Percentiles rank a stretch among this genome's conserved stretches.
These are phyloP conservation scores for Microcebus lehilahytsara DNA, from an alignment of 2,113 vertebrate species.

Conservation along the genomic window DNA sequence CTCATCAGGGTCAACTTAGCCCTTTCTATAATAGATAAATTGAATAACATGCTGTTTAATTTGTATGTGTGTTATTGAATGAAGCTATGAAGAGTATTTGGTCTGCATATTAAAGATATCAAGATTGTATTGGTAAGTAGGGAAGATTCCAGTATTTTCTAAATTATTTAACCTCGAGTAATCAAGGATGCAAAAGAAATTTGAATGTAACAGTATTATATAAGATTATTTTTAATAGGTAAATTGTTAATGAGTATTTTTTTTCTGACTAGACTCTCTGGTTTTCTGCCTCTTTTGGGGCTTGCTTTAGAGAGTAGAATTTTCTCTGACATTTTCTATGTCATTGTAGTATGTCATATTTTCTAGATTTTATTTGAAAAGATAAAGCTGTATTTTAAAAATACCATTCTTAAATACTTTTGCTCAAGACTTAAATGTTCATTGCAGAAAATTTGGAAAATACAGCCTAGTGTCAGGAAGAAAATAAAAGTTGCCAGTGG, in stretches of 20 bases:
- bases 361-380: conserved; percentile 49
- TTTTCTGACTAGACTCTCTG: not conserved
- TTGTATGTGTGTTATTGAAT: conserved; percentile 69
- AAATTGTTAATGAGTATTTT: conserved; percentile 10
- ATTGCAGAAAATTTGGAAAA: conserved; percentile 47
- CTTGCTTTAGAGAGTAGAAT: conserved; percentile 36
- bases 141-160: conserved; percentile 19
- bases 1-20: conserved; percentile 70
- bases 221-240: conserved; percentile 35
- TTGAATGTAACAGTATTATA: not conserved
- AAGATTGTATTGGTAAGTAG: conserved; percentile 33
- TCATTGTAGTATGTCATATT: not conserved
- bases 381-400: conserved; percentile 2
- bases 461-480: conserved; percentile 1
- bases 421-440: not conserved
- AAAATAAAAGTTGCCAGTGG: conserved; percentile 23
- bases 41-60: conserved; percentile 75
- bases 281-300: conserved; percentile 22
- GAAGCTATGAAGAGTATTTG: conserved; percentile 52
- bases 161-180: conserved; percentile 50
- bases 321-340: not conserved
- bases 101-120: conserved; percentile 60
- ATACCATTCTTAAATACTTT: conserved; percentile 17
- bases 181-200: not conserved
- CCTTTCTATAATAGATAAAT: conserved; percentile 74